A percentile compares a stretch with the other conserved stretches of the same genome.
Evolutionary conservation across 2,113 vertebrate species (phyloP).

Genomic region (Dryoscopus gambensis): DNA sequence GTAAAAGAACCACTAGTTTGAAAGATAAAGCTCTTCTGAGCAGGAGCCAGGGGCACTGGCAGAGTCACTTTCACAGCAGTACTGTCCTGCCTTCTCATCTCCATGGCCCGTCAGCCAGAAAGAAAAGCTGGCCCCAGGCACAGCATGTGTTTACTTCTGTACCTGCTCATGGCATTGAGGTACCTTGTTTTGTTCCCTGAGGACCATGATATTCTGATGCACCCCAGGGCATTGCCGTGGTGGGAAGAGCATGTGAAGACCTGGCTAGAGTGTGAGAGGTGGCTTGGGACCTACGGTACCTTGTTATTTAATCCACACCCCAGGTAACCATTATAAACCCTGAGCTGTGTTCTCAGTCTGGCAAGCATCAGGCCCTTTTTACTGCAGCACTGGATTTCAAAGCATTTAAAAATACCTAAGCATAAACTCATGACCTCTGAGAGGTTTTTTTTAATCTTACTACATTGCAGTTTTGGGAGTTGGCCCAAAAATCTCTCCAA

Average conservation of each 20-base stretch:
- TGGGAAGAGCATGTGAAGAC: background rate
- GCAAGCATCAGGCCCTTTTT: background rate
- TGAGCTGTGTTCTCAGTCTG: background rate
- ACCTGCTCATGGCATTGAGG: background rate
- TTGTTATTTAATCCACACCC: background rate
- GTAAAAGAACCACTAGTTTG: background rate
- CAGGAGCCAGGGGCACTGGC: background rate
- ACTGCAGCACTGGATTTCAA: background rate
- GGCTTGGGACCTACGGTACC: background rate
- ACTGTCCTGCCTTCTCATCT: background rate
- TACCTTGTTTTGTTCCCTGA: background rate
- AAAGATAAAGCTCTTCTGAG: background rate
- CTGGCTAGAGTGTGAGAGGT: background rate
- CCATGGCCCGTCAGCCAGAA: background rate
- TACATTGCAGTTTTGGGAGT: background rate
- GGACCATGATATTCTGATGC: background rate
- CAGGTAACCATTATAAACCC: background rate
- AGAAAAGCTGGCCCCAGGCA: background rate
- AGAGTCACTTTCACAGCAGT: background rate
- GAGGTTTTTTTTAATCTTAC: background rate
- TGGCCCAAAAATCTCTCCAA: background rate
- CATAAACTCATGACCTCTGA: conserved; percentile 23
- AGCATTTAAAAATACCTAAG: conserved; percentile 4
- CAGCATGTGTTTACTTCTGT: background rate
- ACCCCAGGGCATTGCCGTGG: background rate